Base-by-base conservation (phyloP, 2,888 invertebrate genomes). In the Syrphus vitripennis region DNA sequence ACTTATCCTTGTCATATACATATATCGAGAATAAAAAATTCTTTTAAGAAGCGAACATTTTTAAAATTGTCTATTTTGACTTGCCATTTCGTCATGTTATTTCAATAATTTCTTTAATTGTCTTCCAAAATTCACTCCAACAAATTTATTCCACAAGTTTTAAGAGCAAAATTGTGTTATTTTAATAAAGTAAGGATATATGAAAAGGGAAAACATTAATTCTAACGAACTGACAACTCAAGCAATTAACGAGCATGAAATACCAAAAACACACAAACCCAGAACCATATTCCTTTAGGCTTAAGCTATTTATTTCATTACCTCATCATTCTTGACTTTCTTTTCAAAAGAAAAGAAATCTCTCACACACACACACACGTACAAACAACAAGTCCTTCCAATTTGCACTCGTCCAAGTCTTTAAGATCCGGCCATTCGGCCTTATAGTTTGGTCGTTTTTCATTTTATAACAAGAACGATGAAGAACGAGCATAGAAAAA, bases 231-330 rank as follows among this genome's bases (percentile, higher is more conserved):
- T 45, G 29, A 45, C 63, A 65, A 45, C 63, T 65, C 29, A 29
- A 65, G 5, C 16, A 65, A 45, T 65, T 65, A 65, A 45, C 45
- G 19, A 65, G 29, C 29, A 45, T 26, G 16, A 37, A 31, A 34
- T 31, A 24, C 26, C 29, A 63, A 45, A 45, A 42, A 9, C 29
- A 69, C 40, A 69, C 61, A 24, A 19, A 55, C 16, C 55, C 26
- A 29, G 55, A 61, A 70, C 48, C 82, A 67, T 59, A 59, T 61
- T 74, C 16, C 65, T 34, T 26, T 77, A 67, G 77, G 77, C 82
- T 69, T 34, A 75, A 61, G 69, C 45, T 67, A 82, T 72, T 77
- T 67, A 67, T 81, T 78, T 74, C 45, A 83, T 74, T 69, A 83
- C 34, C 48, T 48, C 34, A 45, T 76, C 53, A 21, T 34, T 31